Base-by-base conservation (phyloP, 1,140 invertebrate species). In the Procambarus clarkii region DNA sequence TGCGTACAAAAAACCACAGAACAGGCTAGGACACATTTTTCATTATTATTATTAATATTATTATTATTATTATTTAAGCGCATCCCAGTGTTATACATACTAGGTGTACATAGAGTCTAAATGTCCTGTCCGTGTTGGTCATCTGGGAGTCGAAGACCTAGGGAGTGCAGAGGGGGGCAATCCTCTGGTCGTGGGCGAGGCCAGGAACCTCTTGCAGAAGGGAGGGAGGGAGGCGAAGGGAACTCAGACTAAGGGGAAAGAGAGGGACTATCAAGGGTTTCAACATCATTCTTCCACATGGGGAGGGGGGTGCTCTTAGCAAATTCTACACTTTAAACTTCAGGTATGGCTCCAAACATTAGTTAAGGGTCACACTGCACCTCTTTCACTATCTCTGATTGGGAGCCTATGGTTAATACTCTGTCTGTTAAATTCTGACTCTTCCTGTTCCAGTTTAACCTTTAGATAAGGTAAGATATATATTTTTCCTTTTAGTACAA, bases 41-140 rank as follows among this genome's bases (percentile, higher is more conserved):
- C 82, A 91, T 91, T 91, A 91, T 91, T 86, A 91, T 91, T 91
- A 91, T 91, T 91, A 91, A 86, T 86, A 91, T 91, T 91, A 91
- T 91, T 74, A 91, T 91, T 91, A 91, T 91, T 86, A 91, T 91
- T 91, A 91, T 91, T 91, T 91, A 91, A 91, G 89, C 89, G 87
- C 89, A 91, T 91, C 89, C 89, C 89, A 91, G 82, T 91, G 89
- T 91, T 91, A 91, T 91, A 91, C 71, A 91, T 91, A 91, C 80
- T 91, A 91, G 89, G 89, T 91, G 89, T 91, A 91, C 82, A 91
- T 91, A 91, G 81, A 91, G 60, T 91, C 89, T 91, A 91, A 76
- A 91, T 91, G 89, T 91, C 81, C 89, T 91, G 89, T 91, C 89
- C 89, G 89, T 91, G 89, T 91, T 85, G 89, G 89, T 91, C 89